Conservation (phyloP, 2,113 vertebrate genomes). For the Eptatretus burgeri region DNA sequence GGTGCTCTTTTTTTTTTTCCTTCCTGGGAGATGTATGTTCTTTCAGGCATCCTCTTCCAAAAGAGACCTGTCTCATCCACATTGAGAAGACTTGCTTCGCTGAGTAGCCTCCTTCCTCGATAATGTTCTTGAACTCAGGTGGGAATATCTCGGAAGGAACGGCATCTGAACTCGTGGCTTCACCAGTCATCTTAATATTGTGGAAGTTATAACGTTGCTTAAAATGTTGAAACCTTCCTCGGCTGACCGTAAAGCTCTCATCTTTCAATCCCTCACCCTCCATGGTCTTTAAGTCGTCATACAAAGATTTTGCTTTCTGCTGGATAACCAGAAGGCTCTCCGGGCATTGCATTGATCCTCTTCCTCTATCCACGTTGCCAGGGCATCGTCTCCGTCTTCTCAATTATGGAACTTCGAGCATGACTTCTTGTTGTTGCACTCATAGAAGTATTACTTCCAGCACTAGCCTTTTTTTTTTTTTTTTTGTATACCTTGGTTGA, state of each 20-base stretch:
- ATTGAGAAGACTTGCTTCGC: constrained; percentile 1
- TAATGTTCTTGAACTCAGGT: not conserved
- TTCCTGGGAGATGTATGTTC: not conserved
- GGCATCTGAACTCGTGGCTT: not conserved
- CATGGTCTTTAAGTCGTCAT: not conserved
- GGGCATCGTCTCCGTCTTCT: not conserved
- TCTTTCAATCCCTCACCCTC: not conserved
- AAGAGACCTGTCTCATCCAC: not conserved
- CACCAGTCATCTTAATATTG: not conserved
- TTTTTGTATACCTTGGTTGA: not conserved
- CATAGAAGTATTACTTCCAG: too few relatives aligned
- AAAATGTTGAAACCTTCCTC: not conserved
- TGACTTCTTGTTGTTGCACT: too few relatives aligned
- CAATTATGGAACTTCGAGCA: not conserved
- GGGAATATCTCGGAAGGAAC: not conserved
- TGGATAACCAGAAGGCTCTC: too few relatives aligned
- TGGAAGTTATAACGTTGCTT: not conserved
- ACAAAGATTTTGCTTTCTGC: not conserved
- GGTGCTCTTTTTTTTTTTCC: not conserved
- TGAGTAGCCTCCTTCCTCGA: not conserved
- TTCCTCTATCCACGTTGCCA: not conserved
- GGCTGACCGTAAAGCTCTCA: not conserved
- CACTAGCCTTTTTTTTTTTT: too few relatives aligned
- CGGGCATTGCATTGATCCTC: not conserved
- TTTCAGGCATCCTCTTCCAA: not conserved